Base-by-base conservation (phyloP, 1,140 invertebrate species). In the Lerema accius region DNA sequence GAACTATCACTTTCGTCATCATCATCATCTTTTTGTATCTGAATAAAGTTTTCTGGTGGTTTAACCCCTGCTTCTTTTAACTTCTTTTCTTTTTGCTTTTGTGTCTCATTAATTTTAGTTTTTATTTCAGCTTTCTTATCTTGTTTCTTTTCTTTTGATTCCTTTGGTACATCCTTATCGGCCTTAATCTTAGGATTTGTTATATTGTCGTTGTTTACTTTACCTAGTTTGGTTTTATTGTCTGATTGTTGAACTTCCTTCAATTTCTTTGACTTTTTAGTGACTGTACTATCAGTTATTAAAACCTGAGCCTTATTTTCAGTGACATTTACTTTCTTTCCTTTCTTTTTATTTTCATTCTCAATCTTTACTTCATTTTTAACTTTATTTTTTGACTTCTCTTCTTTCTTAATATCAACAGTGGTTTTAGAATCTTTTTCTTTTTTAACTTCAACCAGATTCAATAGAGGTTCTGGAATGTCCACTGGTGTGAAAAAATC, bases 401-500 rank as follows among this genome's bases (percentile, higher is more conserved):
- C 48, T 17, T 59, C 56, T n/a, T 39, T 23, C 11, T 59, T 59
- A 26, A 13, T 48, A n/a, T n/a, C 28, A 15, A 11, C 26, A 13
- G 42, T 9, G 4, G 53, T 16, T 58, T 45, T 37, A 15, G 19
- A 3, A 14, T 46, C 43, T 14, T 40, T 23, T 65, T 68, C 63
- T 65, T 70, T 42, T 14, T 72, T 67, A 11, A 61, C 43, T 11
- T 45, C 46, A 40, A 56, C 15, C 48, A 35, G 10, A 28, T 58
- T 51, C 32, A 14, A 13, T 49, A 91, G 73, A 32, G 50, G 67
- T 63, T 85, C 77, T 19, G 89, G 90, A 15, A 92, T 67, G 77
- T 92, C 90, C 40, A 85, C 84, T 50, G 90, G 86, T 48, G 71
- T 71, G 49, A 92, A 91, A 45, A 90, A 91, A 49, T 90, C 83